phyloP scores from a whole-genome alignment of 2,797 vertebrate species.

The Enteromius thamalakanensis region DNA sequence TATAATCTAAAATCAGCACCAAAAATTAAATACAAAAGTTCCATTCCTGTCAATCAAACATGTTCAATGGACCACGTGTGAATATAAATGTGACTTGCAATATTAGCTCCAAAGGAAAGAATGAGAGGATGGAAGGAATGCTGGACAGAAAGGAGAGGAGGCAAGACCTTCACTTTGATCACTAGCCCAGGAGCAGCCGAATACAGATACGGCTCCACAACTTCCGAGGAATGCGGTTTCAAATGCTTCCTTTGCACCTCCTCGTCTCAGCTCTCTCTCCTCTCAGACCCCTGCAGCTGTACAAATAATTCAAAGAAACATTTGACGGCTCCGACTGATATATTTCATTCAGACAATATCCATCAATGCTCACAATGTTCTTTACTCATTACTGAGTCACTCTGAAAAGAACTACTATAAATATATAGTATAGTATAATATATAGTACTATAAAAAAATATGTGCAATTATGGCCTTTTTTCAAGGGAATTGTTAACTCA shows the following conservation, averaged over 20 bases:
- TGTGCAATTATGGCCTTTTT: not conserved
- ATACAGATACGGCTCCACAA: constrained; percentile 66
- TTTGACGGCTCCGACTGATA: constrained; percentile 58
- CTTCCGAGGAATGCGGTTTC: constrained; percentile 69
- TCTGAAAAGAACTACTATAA: not conserved
- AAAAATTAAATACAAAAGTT: not conserved
- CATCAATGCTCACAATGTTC: not conserved
- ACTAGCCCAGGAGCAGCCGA: constrained; percentile 66
- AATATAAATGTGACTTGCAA: constrained; percentile 43
- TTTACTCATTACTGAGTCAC: not conserved
- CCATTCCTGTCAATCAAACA: not conserved
- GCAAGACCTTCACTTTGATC: constrained; percentile 72
- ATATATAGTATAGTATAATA: too few relatives aligned
- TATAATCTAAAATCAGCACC: not conserved
- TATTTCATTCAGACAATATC: constrained; percentile 18
- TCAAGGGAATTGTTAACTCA: not conserved
- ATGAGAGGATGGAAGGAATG: constrained; percentile 53
- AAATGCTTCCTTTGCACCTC: constrained; percentile 69
- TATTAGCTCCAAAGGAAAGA: constrained; percentile 45
- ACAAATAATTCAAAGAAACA: constrained; percentile 68
- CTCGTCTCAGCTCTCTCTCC: constrained; percentile 50
- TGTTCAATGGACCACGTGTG: not conserved
- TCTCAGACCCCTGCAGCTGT: constrained; percentile 70
- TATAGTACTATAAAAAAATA: too few relatives aligned
- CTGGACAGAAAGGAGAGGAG: constrained; percentile 53